A percentile compares a stretch with the other conserved stretches of the same genome.
Conservation (phyloP, 2,113 vertebrate genomes). For the Thryonomys swinderianus region DNA sequence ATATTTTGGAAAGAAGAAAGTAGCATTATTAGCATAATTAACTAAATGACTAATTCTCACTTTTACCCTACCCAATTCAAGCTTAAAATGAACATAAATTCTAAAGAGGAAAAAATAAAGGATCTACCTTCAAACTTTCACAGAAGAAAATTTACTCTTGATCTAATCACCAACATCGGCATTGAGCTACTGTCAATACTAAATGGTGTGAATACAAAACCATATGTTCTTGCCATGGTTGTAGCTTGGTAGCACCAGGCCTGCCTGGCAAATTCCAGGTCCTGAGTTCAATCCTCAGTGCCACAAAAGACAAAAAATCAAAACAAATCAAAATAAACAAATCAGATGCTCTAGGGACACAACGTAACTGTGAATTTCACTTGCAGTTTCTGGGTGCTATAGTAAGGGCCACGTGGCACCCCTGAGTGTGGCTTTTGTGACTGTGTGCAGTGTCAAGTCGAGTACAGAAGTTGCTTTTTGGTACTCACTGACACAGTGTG, state of each 20-base stretch:
- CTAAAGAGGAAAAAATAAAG: background rate
- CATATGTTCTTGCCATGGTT: too few relatives aligned
- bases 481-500: background rate
- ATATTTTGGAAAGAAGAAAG: constrained; percentile 25
- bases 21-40: constrained; percentile 11
- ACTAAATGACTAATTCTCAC: constrained; percentile 54
- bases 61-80: background rate
- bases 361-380: background rate
- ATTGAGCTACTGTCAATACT: background rate
- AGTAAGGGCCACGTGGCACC: background rate
- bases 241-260: too few relatives aligned
- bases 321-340: background rate
- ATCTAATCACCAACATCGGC: constrained; percentile 8
- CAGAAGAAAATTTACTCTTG: background rate
- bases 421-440: background rate
- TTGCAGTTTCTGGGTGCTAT: background rate
- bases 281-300: too few relatives aligned
- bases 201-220: background rate
- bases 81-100: background rate
- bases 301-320: too few relatives aligned
- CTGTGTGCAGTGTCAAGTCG: background rate
- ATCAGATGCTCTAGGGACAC: too few relatives aligned
- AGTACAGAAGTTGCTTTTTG: background rate
- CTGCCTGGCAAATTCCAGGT: too few relatives aligned
- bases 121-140: background rate